Conservation (phyloP, 1,140 invertebrate species). For the Drosophila takahashii region DNA sequence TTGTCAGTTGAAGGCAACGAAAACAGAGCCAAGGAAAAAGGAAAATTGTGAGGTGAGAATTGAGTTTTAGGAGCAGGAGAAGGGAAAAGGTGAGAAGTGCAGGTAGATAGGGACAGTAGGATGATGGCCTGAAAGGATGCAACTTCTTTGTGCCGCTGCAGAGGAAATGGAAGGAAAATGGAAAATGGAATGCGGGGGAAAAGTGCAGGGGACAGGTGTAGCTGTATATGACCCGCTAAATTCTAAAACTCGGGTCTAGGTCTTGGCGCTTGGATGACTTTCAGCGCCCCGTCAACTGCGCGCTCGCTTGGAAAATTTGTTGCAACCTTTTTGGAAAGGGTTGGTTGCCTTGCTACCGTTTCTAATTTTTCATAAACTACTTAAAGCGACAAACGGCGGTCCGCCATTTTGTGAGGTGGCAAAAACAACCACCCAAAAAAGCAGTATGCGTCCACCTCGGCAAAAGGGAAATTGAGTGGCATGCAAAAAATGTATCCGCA, state of each 20-base stretch:
- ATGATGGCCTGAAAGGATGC: slow-evolving; percentile 36
- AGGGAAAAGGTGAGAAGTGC: slow-evolving; percentile 10
- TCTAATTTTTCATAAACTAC: slow-evolving; percentile 46
- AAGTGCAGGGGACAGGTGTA: slow-evolving; percentile 15
- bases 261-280: slow-evolving; percentile 47
- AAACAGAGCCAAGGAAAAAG: slow-evolving; percentile 51
- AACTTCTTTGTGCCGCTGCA: slow-evolving; percentile 15
- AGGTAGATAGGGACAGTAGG: slow-evolving; percentile 17
- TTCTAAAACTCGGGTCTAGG: slow-evolving; percentile 16
- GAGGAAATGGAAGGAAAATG: slow-evolving; percentile 36
- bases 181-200: slow-evolving; percentile 13
- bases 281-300: slow-evolving; percentile 34
- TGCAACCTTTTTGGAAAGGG: slow-evolving; percentile 52
- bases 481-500: slow-evolving; percentile 71
- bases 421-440: slow-evolving; percentile 39
- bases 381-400: slow-evolving; percentile 45
- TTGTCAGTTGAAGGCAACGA: slow-evolving; percentile 74
- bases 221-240: slow-evolving; percentile 15
- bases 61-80: neutral
- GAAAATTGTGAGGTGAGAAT: slow-evolving; percentile 66
- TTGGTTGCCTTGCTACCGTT: slow-evolving; percentile 30
- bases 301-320: slow-evolving; percentile 72
- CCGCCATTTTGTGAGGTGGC: slow-evolving; percentile 64
- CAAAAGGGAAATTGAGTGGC: slow-evolving; percentile 60
- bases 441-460: slow-evolving; percentile 16